These are phyloP conservation scores for Argopecten irradians DNA, from an alignment of 1,140 invertebrate species.

Conservation along the genomic window DNA sequence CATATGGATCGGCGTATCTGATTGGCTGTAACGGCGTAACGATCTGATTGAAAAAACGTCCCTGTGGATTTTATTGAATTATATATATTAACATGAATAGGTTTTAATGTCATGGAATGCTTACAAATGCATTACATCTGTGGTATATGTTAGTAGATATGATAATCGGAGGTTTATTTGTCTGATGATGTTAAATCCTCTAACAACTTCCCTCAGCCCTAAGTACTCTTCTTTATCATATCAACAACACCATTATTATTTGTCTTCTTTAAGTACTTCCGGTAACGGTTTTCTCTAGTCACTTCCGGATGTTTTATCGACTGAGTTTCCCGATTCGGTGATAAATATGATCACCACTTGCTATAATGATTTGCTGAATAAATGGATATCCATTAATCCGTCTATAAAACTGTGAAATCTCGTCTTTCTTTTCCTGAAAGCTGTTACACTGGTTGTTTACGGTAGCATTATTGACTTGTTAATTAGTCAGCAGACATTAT, in stretches of 20 bases:
- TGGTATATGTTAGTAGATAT: too few relatives aligned
- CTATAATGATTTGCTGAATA: not conserved
- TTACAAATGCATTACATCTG: too few relatives aligned
- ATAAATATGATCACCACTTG: not conserved
- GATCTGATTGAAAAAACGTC: too few relatives aligned
- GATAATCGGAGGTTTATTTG: too few relatives aligned
- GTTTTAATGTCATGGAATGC: too few relatives aligned
- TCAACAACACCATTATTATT: not conserved
- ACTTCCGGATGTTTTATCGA: constrained; percentile 10
- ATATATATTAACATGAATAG: too few relatives aligned
- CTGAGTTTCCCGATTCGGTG: not conserved
- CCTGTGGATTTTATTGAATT: too few relatives aligned
- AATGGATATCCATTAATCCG: constrained; percentile 1
- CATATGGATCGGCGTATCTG: too few relatives aligned
- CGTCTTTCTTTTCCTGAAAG: not conserved
- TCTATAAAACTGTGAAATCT: not conserved
- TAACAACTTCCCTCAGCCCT: not conserved
- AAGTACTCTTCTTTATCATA: not conserved
- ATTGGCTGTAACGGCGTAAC: too few relatives aligned
- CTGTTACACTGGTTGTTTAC: not conserved
- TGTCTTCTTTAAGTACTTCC: not conserved
- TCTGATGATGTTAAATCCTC: too few relatives aligned
- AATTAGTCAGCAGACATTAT: not conserved
- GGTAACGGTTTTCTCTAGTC: not conserved
- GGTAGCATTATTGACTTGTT: not conserved